Base-by-base conservation (phyloP, 92 coral and sea anemone species). In the Epizoanthus fatuus region DNA sequence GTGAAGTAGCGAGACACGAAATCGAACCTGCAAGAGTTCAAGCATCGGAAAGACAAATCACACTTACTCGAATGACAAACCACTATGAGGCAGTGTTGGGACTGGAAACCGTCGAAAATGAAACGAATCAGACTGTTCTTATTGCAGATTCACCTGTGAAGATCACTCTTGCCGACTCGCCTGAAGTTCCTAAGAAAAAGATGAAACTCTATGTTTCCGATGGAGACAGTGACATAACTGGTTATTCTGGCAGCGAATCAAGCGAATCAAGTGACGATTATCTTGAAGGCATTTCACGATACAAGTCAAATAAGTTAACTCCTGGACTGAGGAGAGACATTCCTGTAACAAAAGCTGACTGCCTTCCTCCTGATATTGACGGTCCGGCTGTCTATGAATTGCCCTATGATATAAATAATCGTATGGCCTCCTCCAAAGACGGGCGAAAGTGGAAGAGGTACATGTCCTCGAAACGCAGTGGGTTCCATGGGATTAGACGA, bases 391-490 rank as follows among this genome's bases (percentile, higher is more conserved):
- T 59, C 3, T 84, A 84, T 37, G 72, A 84, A 51, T 15, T 84
- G 51, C 81, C 81, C 9, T 73, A 56, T 74, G 63, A 73, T 47
- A 7, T 22, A 1, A 35, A 49, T 55, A 16, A 86, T 68, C 77
- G 71, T 16, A 79, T 86, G 78, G 59, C 42, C 14, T 67, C 79
- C 53, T 86, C 90, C 47, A 51, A 37, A 17, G 90, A 77, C 54
- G 90, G 90, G 12, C 55, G 90, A 17, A 69, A 79, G 55, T 86
- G 90, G 90, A 20, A 68, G 66, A 63, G 84, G 60, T 76, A 76
- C 14, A 64, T 85, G 68, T 11, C 84, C 25, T 86, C 84, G 12
- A 86, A 63, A 42, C 64, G 84, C 7, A 29, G 19, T 63, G 84
- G 64, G 25, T 77, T 65, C 19, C 16, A 65, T 65, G 81, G 87